Percentiles rank a stretch among this genome's conserved stretches.
Evolutionary conservation across 2,797 vertebrate genomes (phyloP).

Genomic region (Nannoperca australis): DNA sequence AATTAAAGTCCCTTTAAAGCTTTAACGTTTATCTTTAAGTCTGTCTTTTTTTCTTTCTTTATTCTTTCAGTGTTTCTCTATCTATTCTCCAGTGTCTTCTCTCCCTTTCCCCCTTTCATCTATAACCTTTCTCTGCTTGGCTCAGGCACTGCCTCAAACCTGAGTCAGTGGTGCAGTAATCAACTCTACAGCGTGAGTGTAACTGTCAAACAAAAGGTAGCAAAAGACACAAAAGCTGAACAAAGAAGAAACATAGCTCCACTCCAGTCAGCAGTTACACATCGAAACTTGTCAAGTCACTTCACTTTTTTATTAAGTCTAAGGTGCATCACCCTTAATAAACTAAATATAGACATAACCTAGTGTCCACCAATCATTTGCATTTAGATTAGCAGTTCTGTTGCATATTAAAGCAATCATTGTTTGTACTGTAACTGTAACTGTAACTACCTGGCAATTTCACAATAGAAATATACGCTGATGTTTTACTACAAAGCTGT

Average conservation of each 20-base stretch:
- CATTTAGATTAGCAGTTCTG: neutral
- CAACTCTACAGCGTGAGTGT: neutral
- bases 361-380: neutral
- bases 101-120: neutral
- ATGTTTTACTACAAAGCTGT: conserved; percentile 15
- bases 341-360: too few species aligned
- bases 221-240: conserved; percentile 19
- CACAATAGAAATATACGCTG: conserved; percentile 1
- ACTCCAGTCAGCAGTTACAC: conserved; percentile 26
- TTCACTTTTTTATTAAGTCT: conserved; percentile 26
- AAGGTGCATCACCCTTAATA: too few species aligned
- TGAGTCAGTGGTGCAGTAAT: conserved; percentile 28
- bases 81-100: neutral
- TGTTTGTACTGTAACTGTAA: neutral
- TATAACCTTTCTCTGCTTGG: neutral
- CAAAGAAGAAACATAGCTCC: conserved; percentile 21
- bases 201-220: conserved; percentile 25
- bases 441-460: neutral
- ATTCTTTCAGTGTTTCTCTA: neutral
- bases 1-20: neutral
- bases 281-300: conserved; percentile 36
- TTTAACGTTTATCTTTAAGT: neutral
- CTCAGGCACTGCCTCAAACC: conserved; percentile 21
- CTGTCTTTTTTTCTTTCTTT: conserved; percentile 1
- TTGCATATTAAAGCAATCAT: neutral